Evolutionary conservation across 2,797 vertebrate species (phyloP).

Genomic region (Anableps anableps): DNA sequence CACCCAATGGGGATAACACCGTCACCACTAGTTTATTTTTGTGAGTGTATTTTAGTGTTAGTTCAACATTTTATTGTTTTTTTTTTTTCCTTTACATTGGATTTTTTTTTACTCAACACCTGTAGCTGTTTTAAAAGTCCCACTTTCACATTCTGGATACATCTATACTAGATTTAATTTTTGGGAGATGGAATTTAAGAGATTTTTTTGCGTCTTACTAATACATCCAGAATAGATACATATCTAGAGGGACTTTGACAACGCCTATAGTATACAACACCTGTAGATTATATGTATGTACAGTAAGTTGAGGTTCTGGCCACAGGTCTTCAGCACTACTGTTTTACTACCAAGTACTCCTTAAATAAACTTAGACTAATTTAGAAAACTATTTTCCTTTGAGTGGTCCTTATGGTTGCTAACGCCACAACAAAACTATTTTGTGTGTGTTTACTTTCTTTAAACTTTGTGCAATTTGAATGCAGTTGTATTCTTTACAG

Average conservation of each 20-base stretch:
- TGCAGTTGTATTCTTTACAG: conserved; percentile 21
- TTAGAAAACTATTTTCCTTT: conserved; percentile 11
- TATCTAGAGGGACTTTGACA: conserved; percentile 24
- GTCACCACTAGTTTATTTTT: conserved; percentile 15
- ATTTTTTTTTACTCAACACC: conserved; percentile 26
- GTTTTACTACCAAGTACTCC: conserved; percentile 21
- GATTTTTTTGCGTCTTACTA: conserved; percentile 8
- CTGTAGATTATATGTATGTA: conserved; percentile 24
- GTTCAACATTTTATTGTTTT: conserved; percentile 23
- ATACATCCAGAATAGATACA: conserved; percentile 29
- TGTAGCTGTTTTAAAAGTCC: conserved; percentile 37
- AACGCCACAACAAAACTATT: background rate
- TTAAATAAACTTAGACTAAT: conserved; percentile 2
- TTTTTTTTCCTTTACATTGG: conserved; percentile 14
- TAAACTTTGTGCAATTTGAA: conserved; percentile 25
- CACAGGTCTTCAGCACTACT: conserved; percentile 23
- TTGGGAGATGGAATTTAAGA: conserved; percentile 2
- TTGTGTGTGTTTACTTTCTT: conserved; percentile 37
- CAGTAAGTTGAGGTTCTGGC: conserved; percentile 12
- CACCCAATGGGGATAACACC: conserved; percentile 3
- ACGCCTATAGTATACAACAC: conserved; percentile 21
- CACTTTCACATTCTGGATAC: background rate
- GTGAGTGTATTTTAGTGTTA: background rate
- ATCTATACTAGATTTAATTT: conserved; percentile 1
- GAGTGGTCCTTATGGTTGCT: conserved; percentile 19